Evolutionary conservation across 2,113 vertebrate genomes (phyloP).

Genomic region (Aegithalos caudatus): DNA sequence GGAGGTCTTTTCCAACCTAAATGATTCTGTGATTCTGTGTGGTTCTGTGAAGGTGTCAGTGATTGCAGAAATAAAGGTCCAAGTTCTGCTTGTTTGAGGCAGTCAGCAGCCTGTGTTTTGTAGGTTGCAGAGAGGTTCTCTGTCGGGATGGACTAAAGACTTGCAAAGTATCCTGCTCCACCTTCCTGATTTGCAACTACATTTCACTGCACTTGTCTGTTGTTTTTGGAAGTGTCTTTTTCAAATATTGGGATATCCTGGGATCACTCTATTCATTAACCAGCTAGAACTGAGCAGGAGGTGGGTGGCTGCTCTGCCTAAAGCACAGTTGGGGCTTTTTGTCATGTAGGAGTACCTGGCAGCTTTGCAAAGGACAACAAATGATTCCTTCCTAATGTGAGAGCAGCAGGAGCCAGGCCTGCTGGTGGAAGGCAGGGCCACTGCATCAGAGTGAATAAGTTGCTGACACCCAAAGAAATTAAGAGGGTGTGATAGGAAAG

Average conservation of each 20-base stretch:
- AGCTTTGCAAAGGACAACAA: constrained; percentile 4
- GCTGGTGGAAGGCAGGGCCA: neutral
- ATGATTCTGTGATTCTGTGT: neutral
- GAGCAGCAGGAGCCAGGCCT: neutral
- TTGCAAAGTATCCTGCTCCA: neutral
- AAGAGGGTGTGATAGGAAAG: constrained; percentile 57
- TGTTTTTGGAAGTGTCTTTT: neutral
- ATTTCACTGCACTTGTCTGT: neutral
- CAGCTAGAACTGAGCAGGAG: neutral
- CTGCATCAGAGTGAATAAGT: constrained; percentile 7
- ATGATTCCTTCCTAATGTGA: neutral
- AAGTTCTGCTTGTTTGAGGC: neutral
- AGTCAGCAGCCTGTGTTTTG: neutral
- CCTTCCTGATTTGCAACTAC: neutral
- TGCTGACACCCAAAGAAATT: constrained; percentile 36
- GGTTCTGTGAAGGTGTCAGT: neutral
- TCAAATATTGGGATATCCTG: neutral
- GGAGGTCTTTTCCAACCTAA: neutral
- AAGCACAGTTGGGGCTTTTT: neutral
- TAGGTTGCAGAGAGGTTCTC: neutral
- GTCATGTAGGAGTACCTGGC: neutral
- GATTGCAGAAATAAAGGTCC: neutral
- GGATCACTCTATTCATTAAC: neutral
- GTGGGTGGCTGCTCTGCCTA: neutral
- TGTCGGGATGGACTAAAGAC: neutral